Conservation (phyloP, 2,113 vertebrate genomes). For the Erpornis zantholeuca region DNA sequence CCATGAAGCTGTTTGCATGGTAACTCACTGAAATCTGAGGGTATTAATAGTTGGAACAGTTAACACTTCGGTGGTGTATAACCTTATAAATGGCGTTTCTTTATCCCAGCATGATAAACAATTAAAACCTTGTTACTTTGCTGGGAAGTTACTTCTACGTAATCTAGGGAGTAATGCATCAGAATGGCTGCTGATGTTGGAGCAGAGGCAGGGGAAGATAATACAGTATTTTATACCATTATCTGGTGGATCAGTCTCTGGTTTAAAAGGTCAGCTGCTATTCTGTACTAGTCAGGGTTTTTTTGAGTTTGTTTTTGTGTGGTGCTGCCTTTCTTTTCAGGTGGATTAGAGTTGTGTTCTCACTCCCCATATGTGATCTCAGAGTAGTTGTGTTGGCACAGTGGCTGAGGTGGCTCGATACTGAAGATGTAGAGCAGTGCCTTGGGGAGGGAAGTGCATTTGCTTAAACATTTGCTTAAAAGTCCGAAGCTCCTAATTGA, state of each 20-base stretch:
- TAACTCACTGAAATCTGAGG: background rate
- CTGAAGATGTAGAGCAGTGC: background rate
- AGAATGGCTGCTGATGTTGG: background rate
- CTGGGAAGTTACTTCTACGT: fast-evolving
- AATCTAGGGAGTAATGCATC: background rate
- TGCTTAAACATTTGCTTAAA: background rate
- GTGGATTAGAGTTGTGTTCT: background rate
- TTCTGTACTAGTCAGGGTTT: background rate
- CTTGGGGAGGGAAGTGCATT: background rate
- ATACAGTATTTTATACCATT: background rate
- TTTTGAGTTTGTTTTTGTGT: background rate
- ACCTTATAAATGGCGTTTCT: background rate
- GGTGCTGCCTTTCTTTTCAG: background rate
- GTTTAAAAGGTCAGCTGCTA: background rate
- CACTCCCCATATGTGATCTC: background rate
- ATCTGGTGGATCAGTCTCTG: background rate
- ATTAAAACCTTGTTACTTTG: background rate
- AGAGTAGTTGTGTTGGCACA: background rate
- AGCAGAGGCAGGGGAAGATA: background rate
- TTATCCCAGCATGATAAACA: background rate
- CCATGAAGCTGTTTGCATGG: background rate
- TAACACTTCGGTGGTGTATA: background rate
- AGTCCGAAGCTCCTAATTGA: background rate
- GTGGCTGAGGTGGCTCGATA: background rate
- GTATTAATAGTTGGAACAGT: background rate